Base-by-base conservation (phyloP, 2,113 vertebrate genomes). In the Rhynchopsitta pachyrhyncha region DNA sequence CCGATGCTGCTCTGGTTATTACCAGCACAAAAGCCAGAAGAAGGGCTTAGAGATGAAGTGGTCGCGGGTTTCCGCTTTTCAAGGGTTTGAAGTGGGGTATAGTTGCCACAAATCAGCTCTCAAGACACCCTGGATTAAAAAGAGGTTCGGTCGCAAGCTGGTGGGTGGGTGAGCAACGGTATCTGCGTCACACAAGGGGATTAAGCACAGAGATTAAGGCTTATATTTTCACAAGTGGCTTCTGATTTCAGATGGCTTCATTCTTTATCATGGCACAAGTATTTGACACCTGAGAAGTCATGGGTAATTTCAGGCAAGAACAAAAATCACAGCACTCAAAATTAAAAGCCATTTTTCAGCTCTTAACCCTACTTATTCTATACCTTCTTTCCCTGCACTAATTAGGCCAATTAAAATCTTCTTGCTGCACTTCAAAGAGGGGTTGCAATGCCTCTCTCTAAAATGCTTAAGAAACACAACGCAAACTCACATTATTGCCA, bases 361-460 rank as follows among this genome's bases (percentile, higher is more conserved):
- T 73, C 37, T 81, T 49, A 83, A 66, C 25, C 64, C 81, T 57
- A 35, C 55, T 42, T 8, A 10, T 19, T 76, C 39, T 9, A 27
- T 10, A 17, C 42, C 76, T 92, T 20, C 25, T n/a, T 53, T 19
- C 47, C 69, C 80, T 52, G 47, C 47, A 13, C 84, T 86, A 92
- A 93, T 93, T 67, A 88, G 90, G 80, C 44, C 66, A 93, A 86
- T 96, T 94, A 93, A 42, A 31, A 74, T 85, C 69, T 82, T 78
- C 70, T 46, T 52, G 15, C 64, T 23, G 39, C 4, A 6, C 79
- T 68, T 53, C 86, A 33, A 66, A 84, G 85, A 16, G 2, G 8
- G 2, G 20, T 10, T 78, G n/a, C 0, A 7, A 64, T 13, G 53
- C 5, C 39, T 69, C 63, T 37, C 52, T 16, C 3, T 1, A 28